Conservation (phyloP, 2,113 vertebrate genomes). For the Calcarius ornatus region DNA sequence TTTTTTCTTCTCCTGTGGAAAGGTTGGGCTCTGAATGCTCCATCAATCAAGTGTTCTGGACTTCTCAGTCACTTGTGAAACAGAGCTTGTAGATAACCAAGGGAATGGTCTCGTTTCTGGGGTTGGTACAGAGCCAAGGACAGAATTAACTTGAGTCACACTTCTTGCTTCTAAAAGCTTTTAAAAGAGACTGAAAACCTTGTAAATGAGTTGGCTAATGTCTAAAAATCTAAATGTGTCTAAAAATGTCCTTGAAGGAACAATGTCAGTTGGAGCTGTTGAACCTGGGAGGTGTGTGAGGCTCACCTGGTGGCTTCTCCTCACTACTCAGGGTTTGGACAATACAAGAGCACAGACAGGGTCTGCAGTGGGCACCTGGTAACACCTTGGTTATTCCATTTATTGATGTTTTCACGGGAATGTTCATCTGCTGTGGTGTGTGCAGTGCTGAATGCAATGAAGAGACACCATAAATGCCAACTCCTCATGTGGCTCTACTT, state of each 20-base stretch:
- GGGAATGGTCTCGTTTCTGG: background rate
- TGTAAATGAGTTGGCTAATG: background rate
- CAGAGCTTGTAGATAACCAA: background rate
- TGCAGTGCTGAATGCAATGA: background rate
- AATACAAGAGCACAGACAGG: background rate
- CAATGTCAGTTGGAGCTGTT: accelerated
- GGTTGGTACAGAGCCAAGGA: background rate
- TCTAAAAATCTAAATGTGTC: too few relatives aligned
- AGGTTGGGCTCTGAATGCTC: background rate
- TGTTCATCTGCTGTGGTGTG: accelerated
- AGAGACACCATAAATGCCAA: background rate
- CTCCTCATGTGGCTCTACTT: background rate
- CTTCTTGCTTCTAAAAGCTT: background rate
- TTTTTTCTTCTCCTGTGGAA: background rate
- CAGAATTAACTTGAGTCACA: background rate
- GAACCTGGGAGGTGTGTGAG: background rate
- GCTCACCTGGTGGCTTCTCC: background rate
- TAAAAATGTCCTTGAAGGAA: background rate
- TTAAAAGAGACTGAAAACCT: background rate
- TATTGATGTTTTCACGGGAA: background rate
- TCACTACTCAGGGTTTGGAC: background rate
- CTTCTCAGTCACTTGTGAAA: background rate
- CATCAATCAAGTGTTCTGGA: background rate
- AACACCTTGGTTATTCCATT: background rate
- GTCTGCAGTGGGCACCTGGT: background rate